Base-by-base conservation (phyloP, 2,888 invertebrate genomes). In the Encarsia formosa region DNA sequence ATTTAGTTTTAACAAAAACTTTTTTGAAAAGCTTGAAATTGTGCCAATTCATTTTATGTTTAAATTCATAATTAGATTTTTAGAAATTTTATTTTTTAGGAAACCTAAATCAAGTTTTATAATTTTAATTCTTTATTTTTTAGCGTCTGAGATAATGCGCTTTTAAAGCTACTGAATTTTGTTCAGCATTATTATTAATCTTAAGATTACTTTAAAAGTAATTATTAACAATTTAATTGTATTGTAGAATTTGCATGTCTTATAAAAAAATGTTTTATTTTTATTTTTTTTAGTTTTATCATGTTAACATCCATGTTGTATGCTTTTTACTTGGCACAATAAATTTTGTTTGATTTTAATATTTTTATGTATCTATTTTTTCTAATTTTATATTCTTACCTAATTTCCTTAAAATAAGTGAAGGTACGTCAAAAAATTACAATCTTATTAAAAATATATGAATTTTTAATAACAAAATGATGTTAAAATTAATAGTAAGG, bases 381-480 rank as follows among this genome's bases (percentile, higher is more conserved):
- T n/a, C n/a, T n/a, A n/a, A n/a, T n/a, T n/a, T n/a, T n/a, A n/a
- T n/a, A n/a, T n/a, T n/a, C n/a, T n/a, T n/a, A n/a, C n/a, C n/a
- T n/a, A n/a, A n/a, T n/a, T n/a, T n/a, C n/a, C n/a, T n/a, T n/a
- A n/a, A n/a, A n/a, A n/a, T 24, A 20, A 6, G 22, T 23, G 26
- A 34, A 40, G 42, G 42, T 47, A 37, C 22, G 23, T 39, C 35
- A 41, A 26, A 16, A 42, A 49, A 32, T 23, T 29, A 45, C 42
- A 41, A 11, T 41, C 40, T 57, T 54, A 34, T 63, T 54, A 60
- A 59, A 64, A 63, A 63, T 64, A 65, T 59, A 61, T 31, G 41
- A 51, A 55, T 65, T 62, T 63, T 63, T 65, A 61, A 60, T 59
- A 57, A 52, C 52, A 64, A 63, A 63, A 64, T 63, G 61, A 42